Conservation (phyloP, 2,888 invertebrate genomes). For the Eupithecia tripunctaria region DNA sequence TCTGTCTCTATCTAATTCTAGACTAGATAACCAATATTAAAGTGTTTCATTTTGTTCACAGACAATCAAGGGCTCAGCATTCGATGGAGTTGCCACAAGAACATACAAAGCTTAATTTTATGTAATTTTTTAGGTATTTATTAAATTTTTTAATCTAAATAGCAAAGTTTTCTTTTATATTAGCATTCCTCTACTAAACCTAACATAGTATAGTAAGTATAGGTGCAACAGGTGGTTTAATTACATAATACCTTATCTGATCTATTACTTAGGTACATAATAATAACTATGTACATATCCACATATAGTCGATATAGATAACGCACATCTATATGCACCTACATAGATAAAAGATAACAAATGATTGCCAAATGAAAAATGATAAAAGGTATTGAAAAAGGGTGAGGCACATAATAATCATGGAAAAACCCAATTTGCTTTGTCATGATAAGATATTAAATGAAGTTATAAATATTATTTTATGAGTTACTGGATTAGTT, state of each 20-base stretch:
- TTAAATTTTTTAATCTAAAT: conserved; percentile 4
- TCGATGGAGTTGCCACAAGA: conserved; percentile 50
- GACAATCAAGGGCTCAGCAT: conserved; percentile 48
- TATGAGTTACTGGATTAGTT: no score
- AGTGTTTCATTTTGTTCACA: conserved; percentile 44
- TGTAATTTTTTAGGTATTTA: conserved; percentile 21
- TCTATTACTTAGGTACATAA: not conserved
- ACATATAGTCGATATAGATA: not conserved
- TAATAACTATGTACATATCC: not conserved
- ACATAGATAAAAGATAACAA: not conserved
- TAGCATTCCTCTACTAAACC: not conserved
- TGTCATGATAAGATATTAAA: not conserved
- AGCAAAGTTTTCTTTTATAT: not conserved
- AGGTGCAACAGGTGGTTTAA: not conserved
- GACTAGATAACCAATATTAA: not conserved
- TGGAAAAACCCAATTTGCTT: not conserved
- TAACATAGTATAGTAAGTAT: not conserved
- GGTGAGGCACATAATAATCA: not conserved
- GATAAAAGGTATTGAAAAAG: not conserved
- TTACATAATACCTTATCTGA: not conserved
- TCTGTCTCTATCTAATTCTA: not conserved
- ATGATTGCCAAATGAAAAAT: not conserved
- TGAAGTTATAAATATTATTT: no score
- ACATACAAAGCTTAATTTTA: conserved; percentile 49
- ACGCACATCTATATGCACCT: not conserved